phyloP scores from a whole-genome alignment of 2,888 invertebrate species.

The Nomada fabriciana region DNA sequence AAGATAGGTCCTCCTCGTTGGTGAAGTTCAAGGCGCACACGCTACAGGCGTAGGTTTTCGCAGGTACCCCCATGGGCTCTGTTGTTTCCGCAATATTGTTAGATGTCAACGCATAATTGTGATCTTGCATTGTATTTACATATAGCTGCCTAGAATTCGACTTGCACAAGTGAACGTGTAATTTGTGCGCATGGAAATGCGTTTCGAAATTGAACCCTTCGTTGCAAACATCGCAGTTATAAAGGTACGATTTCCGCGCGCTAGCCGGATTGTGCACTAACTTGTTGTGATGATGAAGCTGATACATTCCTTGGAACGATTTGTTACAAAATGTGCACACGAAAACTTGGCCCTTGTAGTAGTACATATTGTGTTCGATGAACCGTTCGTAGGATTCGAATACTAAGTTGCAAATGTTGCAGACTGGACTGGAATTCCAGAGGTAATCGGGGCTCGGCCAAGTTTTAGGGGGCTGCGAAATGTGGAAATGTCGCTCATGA shows the following conservation, averaged over 20 bases:
- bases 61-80: not conserved
- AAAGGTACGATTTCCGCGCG: constrained; percentile 44
- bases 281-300: constrained; percentile 71
- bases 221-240: constrained; percentile 65
- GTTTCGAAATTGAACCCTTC: constrained; percentile 71
- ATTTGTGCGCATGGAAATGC: constrained; percentile 71
- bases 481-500: constrained; percentile 73
- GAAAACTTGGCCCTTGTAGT: constrained; percentile 56
- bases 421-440: constrained; percentile 22
- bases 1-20: constrained; percentile 34
- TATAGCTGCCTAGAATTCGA: not conserved
- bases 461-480: not conserved
- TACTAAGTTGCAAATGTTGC: constrained; percentile 66
- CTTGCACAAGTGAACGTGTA: constrained; percentile 67
- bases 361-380: constrained; percentile 71
- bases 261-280: constrained; percentile 59
- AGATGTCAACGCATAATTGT: constrained; percentile 3
- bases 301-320: constrained; percentile 66
- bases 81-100: not conserved
- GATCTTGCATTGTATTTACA: constrained; percentile 8
- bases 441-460: not conserved
- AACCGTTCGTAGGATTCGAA: constrained; percentile 66
- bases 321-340: constrained; percentile 63
- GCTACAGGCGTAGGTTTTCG: constrained; percentile 44
- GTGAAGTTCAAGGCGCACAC: constrained; percentile 65